phyloP scores from a whole-genome alignment of 2,797 vertebrate genomes.

The Setipinna tenuifilis region DNA sequence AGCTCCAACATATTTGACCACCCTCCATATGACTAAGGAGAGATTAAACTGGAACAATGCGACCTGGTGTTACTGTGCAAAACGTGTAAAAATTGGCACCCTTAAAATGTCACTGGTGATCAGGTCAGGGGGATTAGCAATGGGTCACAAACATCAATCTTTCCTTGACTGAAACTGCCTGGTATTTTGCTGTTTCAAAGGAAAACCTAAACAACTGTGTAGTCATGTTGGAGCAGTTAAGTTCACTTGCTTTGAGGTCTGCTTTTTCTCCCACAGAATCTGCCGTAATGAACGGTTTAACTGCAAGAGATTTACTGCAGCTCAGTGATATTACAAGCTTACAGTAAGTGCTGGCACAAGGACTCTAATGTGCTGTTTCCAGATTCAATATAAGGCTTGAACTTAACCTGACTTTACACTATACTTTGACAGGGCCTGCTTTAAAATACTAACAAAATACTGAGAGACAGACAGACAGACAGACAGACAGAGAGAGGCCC shows the following conservation, averaged over 20 bases:
- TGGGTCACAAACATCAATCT: constrained; percentile 4
- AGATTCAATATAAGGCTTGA: background rate
- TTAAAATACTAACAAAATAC: background rate
- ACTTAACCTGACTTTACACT: background rate
- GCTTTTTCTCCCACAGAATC: constrained; percentile 32
- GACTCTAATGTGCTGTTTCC: background rate
- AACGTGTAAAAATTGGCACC: constrained; percentile 7
- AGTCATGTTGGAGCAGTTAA: background rate
- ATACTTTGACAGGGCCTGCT: background rate
- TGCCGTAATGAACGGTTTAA: constrained; percentile 41
- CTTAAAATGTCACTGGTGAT: background rate
- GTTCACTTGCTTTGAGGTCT: constrained; percentile 30
- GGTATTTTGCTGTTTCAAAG: constrained; percentile 18
- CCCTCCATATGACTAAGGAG: background rate
- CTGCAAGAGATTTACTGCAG: constrained; percentile 20
- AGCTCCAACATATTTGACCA: background rate
- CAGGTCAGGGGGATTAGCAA: background rate
- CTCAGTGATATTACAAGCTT: constrained; percentile 42
- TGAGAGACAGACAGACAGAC: too few species aligned
- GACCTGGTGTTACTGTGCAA: constrained; percentile 10
- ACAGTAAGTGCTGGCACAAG: constrained; percentile 1
- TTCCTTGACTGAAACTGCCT: background rate
- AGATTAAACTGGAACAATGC: constrained; percentile 3
- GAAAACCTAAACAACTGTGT: constrained; percentile 1
- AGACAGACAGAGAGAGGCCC: background rate